Conservation (phyloP, 2,113 vertebrate species). For the Anser brachyrhynchus region DNA sequence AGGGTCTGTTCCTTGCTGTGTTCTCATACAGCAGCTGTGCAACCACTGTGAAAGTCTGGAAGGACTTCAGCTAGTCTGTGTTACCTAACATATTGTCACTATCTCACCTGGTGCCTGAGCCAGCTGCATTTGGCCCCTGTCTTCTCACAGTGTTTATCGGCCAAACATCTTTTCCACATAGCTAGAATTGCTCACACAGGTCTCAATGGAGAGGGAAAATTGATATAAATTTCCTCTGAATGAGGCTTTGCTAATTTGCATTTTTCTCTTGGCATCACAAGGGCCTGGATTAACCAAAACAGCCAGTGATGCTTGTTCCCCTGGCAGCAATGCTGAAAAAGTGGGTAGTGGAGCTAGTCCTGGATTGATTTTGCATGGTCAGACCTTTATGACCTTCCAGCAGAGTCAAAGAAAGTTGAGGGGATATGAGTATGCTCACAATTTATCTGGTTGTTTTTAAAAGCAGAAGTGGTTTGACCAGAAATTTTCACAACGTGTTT, state of each 20-base stretch:
- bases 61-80: background rate
- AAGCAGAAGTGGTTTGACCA: background rate
- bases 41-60: background rate
- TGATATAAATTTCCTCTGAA: background rate
- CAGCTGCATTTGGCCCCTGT: background rate
- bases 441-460: background rate
- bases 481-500: background rate
- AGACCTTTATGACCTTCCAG: background rate
- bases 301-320: background rate
- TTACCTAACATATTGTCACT: background rate
- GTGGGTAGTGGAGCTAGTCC: background rate
- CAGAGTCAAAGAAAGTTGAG: background rate
- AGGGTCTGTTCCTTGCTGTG: background rate
- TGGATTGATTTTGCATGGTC: background rate
- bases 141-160: background rate
- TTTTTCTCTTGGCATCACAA: background rate
- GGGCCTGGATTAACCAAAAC: background rate
- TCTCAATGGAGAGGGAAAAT: background rate
- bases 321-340: background rate
- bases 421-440: background rate
- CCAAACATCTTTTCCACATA: background rate
- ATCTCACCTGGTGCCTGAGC: background rate
- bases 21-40: background rate
- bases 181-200: background rate
- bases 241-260: background rate